Evolutionary conservation across 2,888 invertebrate species (phyloP).

Genomic region (Drosophila borealis): DNA sequence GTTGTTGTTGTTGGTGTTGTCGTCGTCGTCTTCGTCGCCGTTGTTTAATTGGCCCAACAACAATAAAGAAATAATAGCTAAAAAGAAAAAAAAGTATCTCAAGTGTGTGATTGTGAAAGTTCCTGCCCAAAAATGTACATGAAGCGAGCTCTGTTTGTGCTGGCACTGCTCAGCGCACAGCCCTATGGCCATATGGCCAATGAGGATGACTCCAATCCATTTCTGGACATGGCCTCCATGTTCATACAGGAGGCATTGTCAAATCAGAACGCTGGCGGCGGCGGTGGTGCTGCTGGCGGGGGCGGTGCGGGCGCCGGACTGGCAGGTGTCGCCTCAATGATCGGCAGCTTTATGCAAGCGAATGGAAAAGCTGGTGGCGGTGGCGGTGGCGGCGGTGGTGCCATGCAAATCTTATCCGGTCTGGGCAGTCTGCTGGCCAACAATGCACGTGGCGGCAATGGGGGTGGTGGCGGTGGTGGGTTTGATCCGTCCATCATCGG

Average conservation of each 20-base stretch:
- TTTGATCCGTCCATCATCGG: slow-evolving; percentile 87
- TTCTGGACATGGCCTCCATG: slow-evolving; percentile 89
- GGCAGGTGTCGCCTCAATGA: slow-evolving; percentile 88
- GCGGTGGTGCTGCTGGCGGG: slow-evolving; percentile 81
- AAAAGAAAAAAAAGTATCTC: slow-evolving; percentile 57
- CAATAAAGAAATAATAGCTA: slow-evolving; percentile 32
- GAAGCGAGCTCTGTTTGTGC: slow-evolving; percentile 74
- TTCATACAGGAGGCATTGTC: slow-evolving; percentile 88
- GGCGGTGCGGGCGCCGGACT: slow-evolving; percentile 83
- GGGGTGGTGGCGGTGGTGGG: slow-evolving; percentile 85
- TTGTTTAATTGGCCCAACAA: slow-evolving; percentile 71
- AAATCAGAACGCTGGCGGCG: slow-evolving; percentile 83
- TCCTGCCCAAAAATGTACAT: slow-evolving; percentile 78
- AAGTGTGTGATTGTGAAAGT: slow-evolving; percentile 83
- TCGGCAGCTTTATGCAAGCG: slow-evolving; percentile 89
- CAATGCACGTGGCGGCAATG: slow-evolving; percentile 80
- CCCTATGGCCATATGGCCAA: slow-evolving; percentile 74
- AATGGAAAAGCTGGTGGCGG: slow-evolving; percentile 83
- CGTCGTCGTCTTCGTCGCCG: slow-evolving; percentile 48
- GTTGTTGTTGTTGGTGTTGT: slow-evolving; percentile 15
- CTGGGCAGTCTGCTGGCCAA: slow-evolving; percentile 83
- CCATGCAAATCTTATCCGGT: slow-evolving; percentile 84
- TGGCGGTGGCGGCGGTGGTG: slow-evolving; percentile 76
- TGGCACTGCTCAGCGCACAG: slow-evolving; percentile 78
- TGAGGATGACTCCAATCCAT: slow-evolving; percentile 87